phyloP scores from a whole-genome alignment of 2,888 invertebrate species.

The Scaeva pyrastri region DNA sequence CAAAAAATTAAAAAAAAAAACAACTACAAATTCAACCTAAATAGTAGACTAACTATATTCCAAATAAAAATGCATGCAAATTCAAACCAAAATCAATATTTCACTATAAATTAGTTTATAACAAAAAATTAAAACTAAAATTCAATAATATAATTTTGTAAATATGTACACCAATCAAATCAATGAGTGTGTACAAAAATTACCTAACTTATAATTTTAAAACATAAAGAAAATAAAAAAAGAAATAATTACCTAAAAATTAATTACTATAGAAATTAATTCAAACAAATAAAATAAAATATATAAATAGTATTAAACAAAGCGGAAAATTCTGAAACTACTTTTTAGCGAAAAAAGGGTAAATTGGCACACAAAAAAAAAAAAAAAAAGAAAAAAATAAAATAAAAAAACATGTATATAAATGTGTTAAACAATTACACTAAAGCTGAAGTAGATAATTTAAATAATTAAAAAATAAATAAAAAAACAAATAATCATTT shows the following conservation, averaged over 20 bases:
- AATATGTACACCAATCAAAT: slow-evolving; percentile 67
- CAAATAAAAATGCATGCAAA: neutral
- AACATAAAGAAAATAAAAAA: neutral
- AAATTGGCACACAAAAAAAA: slow-evolving; percentile 43
- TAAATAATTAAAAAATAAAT: slow-evolving; percentile 10
- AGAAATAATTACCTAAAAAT: neutral
- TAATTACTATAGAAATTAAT: neutral
- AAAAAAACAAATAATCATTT: slow-evolving; percentile 32
- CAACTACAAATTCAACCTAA: neutral
- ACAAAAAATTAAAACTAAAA: slow-evolving; percentile 8
- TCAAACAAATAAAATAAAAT: neutral
- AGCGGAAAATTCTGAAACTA: slow-evolving; percentile 76
- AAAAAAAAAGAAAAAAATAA: slow-evolving; percentile 3
- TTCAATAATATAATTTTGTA: slow-evolving; percentile 65
- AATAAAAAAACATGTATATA: slow-evolving; percentile 50
- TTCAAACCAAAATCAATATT: slow-evolving; percentile 2
- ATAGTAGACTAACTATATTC: slow-evolving; percentile 18
- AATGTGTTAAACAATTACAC: slow-evolving; percentile 67
- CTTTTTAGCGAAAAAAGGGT: slow-evolving; percentile 36
- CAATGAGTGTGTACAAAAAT: slow-evolving; percentile 53
- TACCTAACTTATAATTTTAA: slow-evolving; percentile 13
- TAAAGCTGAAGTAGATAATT: slow-evolving; percentile 52
- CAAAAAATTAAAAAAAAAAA: neutral
- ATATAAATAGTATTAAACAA: slow-evolving; percentile 60
- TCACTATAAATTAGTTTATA: neutral